Base-by-base conservation (phyloP, 2,888 invertebrate species). In the Heliconius charithonia region DNA sequence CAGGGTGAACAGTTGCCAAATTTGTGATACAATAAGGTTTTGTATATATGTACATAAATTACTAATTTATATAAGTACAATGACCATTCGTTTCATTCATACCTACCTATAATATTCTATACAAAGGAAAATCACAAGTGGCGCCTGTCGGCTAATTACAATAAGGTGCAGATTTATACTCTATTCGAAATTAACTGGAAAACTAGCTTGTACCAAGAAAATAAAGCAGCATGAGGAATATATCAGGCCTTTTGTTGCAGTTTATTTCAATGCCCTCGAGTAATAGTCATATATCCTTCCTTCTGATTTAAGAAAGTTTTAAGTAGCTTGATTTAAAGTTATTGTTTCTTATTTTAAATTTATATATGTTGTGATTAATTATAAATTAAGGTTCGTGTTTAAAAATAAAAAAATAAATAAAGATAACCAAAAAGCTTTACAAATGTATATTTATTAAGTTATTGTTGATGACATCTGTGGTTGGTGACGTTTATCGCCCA, bases 121-220 rank as follows among this genome's bases (percentile, higher is more conserved):
- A 51, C 51, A 19, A 51, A 51, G 51, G 51, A 19, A 51, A 51
- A 51, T 4, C 16, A 51, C n/a, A n/a, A n/a, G n/a, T 83, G 82
- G 84, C 84, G 79, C 83, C 82, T 78, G 62, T 29, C 67, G 62
- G 80, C 84, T 89, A 89, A 88, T 87, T 86, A 85, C 80, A 59
- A 70, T 75, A 87, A 85, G 84, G 83, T 82, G 70, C 83, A 85
- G 85, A 86, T 89, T 87, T 87, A 88, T 85, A 84, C 83, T 80
- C 81, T 82, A 82, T 84, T 84, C 82, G 83, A 83, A 84, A 86
- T 85, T 83, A 77, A 69, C 73, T 62, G 74, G 76, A 73, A 78
- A 71, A 76, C 74, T 65, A 32, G 32, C n/a, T 16, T 41, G 16
- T 25, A 69, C 13, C 41, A 69, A 41, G 25, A 13, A 66, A 65